These are phyloP conservation scores for Nothoprocta pentlandii DNA, from an alignment of 2,113 vertebrate species.

Conservation along the genomic window DNA sequence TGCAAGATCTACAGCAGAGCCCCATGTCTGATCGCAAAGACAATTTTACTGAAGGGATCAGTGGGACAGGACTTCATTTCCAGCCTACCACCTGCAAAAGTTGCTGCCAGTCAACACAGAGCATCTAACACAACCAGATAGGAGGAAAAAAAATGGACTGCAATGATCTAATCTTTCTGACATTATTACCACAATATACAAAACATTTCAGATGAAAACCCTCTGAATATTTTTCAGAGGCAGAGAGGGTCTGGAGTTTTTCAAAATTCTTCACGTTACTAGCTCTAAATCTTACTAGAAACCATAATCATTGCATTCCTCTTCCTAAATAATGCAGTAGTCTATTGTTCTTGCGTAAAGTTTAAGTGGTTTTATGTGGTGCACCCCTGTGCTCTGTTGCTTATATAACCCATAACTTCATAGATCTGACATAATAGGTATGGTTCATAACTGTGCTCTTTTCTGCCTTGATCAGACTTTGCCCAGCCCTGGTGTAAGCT, in stretches of 20 bases:
- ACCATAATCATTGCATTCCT: background rate
- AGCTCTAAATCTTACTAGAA: background rate
- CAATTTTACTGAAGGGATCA: too few species aligned
- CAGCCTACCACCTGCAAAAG: background rate
- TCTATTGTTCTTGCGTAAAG: background rate
- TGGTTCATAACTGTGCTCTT: rapidly evolving
- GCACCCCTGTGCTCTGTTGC: background rate
- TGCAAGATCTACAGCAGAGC: background rate
- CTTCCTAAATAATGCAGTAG: background rate
- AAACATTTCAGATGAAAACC: background rate
- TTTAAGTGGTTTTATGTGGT: background rate
- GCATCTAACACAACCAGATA: background rate
- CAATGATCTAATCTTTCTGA: background rate
- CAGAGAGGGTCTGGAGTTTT: background rate
- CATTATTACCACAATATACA: background rate
- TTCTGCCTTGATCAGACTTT: background rate
- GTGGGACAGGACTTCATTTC: background rate
- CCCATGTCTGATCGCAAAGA: background rate
- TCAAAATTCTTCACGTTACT: background rate
- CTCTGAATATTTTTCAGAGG: background rate
- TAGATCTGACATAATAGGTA: rapidly evolving
- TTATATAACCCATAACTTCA: background rate
- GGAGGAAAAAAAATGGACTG: background rate
- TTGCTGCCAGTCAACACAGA: background rate
- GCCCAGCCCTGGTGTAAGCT: background rate